Base-by-base conservation (phyloP, 2,797 vertebrate species). In the Syngnathus rostellatus region DNA sequence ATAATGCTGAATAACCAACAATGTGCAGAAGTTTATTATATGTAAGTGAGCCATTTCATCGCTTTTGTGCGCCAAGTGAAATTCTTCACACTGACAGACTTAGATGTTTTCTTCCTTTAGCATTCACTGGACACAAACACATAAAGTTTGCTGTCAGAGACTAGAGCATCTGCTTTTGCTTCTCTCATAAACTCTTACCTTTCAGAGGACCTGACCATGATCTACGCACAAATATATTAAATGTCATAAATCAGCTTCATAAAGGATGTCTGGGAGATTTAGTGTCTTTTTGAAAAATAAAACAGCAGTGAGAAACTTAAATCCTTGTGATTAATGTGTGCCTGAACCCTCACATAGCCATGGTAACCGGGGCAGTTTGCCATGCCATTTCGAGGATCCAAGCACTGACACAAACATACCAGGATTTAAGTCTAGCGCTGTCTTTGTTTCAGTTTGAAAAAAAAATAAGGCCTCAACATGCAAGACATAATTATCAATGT, bases 311-410 rank as follows among this genome's bases (percentile, higher is more conserved):
- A 69, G 66, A 80, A 79, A 80, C 78, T 77, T 85, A 87, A 92
- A 91, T 91, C 87, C 83, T 84, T 65, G 63, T 85, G 86, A 90
- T 88, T 82, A 89, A 90, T 91, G 88, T 85, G 79, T 81, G 79
- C 76, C 84, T 72, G 78, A 84, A 74, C 81, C 79, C 79, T 80
- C 87, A 77, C 79, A 88, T 83, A 86, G 79, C 87, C 87, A 90
- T 90, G 89, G 88, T 77, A 88, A 90, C 90, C 76, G 58, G 79
- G 85, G 84, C 84, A 79, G 76, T 78, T 75, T 84, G 87, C 88
- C 86, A 85, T 73, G 82, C 85, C 81, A 85, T 83, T 89, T 81
- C 83, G 81, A 87, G 74, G 74, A 85, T 83, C 81, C 78, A 68
- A 68, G 73, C 75, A 6, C 77, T 74, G 78, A 89, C 82, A 85